Percentiles rank a stretch among this genome's conserved stretches.
These are phyloP conservation scores for Apotomis betuletana DNA, from an alignment of 2,888 invertebrate genomes.

Conservation along the genomic window DNA sequence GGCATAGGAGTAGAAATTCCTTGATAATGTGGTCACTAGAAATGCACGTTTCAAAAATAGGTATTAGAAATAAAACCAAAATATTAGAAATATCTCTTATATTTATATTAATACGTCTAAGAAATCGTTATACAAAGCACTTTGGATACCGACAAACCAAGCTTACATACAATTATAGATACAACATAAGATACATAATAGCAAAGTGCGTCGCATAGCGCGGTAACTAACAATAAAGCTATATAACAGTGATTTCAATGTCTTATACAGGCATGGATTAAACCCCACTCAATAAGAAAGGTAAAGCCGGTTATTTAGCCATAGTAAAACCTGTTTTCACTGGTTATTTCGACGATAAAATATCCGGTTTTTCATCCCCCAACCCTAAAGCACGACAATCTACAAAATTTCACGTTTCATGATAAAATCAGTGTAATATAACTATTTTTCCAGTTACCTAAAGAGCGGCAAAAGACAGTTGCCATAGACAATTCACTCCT, in stretches of 20 bases:
- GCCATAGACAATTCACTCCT: not conserved
- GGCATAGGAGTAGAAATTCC: too few relatives aligned
- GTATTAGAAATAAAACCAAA: constrained; percentile 23
- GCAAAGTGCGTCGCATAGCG: constrained; percentile 25
- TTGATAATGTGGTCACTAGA: too few relatives aligned
- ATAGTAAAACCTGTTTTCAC: too few relatives aligned
- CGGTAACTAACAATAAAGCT: not conserved
- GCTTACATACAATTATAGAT: not conserved
- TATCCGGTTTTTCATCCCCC: too few relatives aligned
- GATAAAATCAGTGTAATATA: not conserved
- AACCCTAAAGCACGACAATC: too few relatives aligned
- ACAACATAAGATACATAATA: constrained; percentile 16
- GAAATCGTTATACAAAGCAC: constrained; percentile 35
- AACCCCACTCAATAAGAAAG: too few relatives aligned
- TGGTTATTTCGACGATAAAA: too few relatives aligned
- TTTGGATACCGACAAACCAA: constrained; percentile 26
- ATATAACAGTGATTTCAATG: not conserved
- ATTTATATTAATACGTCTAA: constrained; percentile 28
- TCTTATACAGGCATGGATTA: too few relatives aligned
- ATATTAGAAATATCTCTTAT: constrained; percentile 39
- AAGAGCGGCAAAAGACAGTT: not conserved
- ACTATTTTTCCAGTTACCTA: not conserved
- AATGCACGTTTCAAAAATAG: not conserved
- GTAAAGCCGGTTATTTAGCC: too few relatives aligned
- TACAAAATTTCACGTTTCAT: not conserved